Evolutionary conservation across 2,113 vertebrate species (phyloP).

Genomic region (Salminus brasiliensis): DNA sequence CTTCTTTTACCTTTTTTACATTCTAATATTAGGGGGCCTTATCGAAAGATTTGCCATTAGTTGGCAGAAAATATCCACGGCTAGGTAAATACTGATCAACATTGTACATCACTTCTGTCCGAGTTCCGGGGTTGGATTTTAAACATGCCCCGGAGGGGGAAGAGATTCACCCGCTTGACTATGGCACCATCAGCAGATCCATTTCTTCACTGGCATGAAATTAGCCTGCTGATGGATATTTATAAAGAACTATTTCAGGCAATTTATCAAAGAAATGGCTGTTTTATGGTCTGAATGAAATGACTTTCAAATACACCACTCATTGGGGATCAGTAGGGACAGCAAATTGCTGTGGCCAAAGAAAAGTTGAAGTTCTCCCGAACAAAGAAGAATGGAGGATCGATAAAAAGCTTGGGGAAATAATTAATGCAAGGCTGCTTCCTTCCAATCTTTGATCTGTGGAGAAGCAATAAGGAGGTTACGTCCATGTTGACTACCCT

Average conservation of each 20-base stretch:
- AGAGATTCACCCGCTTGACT: constrained; percentile 11
- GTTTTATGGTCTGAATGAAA: constrained; percentile 56
- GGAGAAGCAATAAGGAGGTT: not conserved
- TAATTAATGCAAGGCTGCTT: constrained; percentile 56
- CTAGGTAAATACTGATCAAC: constrained; percentile 48
- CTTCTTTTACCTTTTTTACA: not conserved
- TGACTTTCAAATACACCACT: constrained; percentile 56
- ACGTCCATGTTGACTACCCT: constrained; percentile 5
- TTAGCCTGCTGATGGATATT: constrained; percentile 66
- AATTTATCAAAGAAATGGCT: constrained; percentile 59
- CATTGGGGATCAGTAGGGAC: constrained; percentile 55
- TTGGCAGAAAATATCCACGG: constrained; percentile 18
- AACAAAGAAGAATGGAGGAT: constrained; percentile 48
- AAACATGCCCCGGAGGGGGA: constrained; percentile 5
- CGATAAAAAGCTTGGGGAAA: constrained; percentile 54
- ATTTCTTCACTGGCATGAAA: constrained; percentile 60
- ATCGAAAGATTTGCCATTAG: constrained; percentile 30
- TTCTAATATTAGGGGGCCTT: constrained; percentile 12
- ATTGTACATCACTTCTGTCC: not conserved
- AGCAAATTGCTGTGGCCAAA: constrained; percentile 47
- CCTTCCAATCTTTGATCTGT: constrained; percentile 31
- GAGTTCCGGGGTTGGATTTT: constrained; percentile 33
- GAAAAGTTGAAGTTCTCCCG: constrained; percentile 54
- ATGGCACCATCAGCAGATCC: constrained; percentile 53
- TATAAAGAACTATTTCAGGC: constrained; percentile 59